These are phyloP conservation scores for Megalops atlanticus DNA, from an alignment of 2,113 vertebrate genomes.

Conservation along the genomic window DNA sequence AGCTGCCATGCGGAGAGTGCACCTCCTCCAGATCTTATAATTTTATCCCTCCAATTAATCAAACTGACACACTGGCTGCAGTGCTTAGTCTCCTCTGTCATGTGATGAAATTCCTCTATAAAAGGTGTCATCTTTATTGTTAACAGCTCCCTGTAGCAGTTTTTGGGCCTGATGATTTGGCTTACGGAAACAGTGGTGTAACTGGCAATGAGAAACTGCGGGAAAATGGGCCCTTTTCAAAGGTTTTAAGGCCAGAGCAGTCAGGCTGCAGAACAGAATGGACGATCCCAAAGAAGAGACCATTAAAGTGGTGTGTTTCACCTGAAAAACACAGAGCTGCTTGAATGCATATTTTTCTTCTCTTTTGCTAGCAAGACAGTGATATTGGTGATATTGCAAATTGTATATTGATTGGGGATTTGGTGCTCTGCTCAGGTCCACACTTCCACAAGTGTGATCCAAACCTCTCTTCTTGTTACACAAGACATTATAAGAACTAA, in stretches of 20 bases:
- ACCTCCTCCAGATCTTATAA: background rate
- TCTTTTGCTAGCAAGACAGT: too few species aligned
- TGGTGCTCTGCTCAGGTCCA: too few species aligned
- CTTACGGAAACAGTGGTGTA: background rate
- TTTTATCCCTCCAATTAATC: slow-evolving; percentile 4
- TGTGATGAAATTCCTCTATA: background rate
- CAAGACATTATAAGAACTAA: too few species aligned
- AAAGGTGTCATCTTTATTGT: background rate
- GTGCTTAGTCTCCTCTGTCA: background rate
- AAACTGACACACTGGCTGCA: background rate
- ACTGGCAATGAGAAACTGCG: background rate
- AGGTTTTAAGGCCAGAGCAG: background rate
- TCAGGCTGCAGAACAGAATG: background rate
- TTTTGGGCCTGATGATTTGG: background rate
- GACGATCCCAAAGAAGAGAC: background rate
- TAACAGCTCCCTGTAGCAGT: background rate
- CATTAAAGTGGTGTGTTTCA: too few species aligned
- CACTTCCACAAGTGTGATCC: too few species aligned
- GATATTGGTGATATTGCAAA: too few species aligned
- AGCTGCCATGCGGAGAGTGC: background rate
- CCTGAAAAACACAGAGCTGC: too few species aligned
- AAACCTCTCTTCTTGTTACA: too few species aligned
- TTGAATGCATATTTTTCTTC: too few species aligned
- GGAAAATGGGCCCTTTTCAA: background rate
- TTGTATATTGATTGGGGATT: too few species aligned